phyloP scores from a whole-genome alignment of 1,140 invertebrate genomes.

The Globodera rostochiensis region DNA sequence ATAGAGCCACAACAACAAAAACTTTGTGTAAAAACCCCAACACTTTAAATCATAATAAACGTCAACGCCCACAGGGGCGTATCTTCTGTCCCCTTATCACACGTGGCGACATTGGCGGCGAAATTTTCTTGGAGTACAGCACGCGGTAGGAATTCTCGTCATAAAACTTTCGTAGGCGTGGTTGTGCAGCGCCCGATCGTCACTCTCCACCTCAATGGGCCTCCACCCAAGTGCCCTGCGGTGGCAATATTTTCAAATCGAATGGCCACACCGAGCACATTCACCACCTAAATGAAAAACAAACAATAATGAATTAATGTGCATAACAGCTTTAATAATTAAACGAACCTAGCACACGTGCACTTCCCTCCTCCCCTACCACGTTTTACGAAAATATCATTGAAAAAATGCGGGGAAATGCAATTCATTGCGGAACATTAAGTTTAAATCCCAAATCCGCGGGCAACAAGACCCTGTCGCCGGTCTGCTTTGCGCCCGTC shows the following conservation, averaged over 20 bases:
- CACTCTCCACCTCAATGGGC: neutral
- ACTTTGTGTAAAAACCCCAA: neutral
- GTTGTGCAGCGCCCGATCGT: neutral
- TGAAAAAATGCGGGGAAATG: no score
- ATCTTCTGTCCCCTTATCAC: neutral
- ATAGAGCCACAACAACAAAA: constrained; percentile 13
- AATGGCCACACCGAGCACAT: constrained; percentile 7
- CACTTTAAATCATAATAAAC: no score
- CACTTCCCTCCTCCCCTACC: no score
- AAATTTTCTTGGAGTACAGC: constrained; percentile 8
- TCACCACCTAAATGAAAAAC: neutral
- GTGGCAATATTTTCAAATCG: constrained; percentile 1
- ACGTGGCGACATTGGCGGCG: constrained; percentile 13
- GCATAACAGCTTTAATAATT: no score
- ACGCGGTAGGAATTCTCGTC: neutral
- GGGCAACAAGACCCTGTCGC: neutral
- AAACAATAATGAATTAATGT: neutral
- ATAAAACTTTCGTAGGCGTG: neutral
- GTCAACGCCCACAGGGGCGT: no score
- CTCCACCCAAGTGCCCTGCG: constrained; percentile 13
- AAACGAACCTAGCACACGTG: no score
- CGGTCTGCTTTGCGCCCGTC: neutral
- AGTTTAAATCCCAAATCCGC: neutral
- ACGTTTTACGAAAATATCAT: no score
- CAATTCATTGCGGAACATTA: no score